A percentile compares a stretch with the other conserved stretches of the same genome.
These are phyloP conservation scores for Trypoxylon attenuatum DNA, from an alignment of 2,888 invertebrate species.

Conservation along the genomic window DNA sequence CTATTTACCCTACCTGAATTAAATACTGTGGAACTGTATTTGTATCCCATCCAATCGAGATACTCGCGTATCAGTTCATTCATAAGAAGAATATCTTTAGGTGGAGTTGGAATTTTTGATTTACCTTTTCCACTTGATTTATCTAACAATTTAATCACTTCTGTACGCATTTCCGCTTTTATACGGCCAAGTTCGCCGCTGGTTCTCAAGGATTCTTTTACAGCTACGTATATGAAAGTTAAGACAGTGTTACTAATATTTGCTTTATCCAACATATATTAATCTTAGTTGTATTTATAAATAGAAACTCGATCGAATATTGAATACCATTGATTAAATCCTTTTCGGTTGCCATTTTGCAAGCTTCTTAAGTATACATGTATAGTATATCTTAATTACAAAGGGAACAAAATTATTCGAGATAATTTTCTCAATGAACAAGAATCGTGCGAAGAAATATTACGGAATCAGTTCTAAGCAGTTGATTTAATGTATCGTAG, in stretches of 20 bases:
- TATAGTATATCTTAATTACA: no score
- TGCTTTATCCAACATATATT: background rate
- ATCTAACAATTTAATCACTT: constrained; percentile 69
- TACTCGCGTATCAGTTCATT: constrained; percentile 83
- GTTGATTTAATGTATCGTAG: no score
- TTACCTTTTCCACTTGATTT: constrained; percentile 56
- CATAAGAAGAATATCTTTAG: constrained; percentile 74
- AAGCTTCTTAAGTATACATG: no score
- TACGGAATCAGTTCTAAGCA: no score
- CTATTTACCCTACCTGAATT: constrained; percentile 72
- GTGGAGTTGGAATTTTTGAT: constrained; percentile 55
- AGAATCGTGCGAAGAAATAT: no score
- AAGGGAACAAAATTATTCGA: no score
- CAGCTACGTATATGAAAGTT: constrained; percentile 53
- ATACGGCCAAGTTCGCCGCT: constrained; percentile 68
- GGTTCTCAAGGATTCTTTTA: constrained; percentile 67
- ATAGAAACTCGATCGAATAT: no score
- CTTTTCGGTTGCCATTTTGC: constrained; percentile 62
- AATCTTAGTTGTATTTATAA: no score
- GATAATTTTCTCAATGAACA: no score
- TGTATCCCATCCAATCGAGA: constrained; percentile 83
- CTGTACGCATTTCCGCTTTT: constrained; percentile 69
- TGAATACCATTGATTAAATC: constrained; percentile 66
- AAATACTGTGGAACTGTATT: constrained; percentile 79
- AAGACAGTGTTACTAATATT: background rate